Evolutionary conservation across 1,140 invertebrate species (phyloP), one percentile per base, ranked within the genome.

Genomic region (Drosophila nikananu): DNA sequence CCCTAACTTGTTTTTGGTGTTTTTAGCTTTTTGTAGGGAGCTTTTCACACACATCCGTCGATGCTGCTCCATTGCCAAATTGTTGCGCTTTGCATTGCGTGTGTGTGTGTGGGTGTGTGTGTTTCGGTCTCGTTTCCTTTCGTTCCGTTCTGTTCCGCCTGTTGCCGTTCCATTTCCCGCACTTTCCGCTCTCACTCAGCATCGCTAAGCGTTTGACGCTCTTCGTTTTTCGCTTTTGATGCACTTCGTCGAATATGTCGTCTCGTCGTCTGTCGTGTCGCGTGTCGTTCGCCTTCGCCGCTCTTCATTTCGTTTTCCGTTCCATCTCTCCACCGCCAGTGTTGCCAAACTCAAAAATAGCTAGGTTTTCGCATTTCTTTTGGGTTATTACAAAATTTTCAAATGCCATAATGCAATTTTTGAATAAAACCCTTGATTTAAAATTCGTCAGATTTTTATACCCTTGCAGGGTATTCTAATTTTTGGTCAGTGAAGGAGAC

Each of bases 141-240:
- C 63, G 32, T 44, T 19, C 48, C 39, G 39, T 80, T 80, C n/a
- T 61, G 68, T 74, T 66, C 70, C 52, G 70, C 60, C 71, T 75
- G 71, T 78, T 86, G 73, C 72, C 72, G 73, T 81, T 86, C 77
- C 78, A 48, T 81, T 84, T 71, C 64, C 42, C 37, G 62, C 57
- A 44, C 78, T 84, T 71, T 65, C 46, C 37, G 66, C 64, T 57
- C 61, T 65, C 42, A 41, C 41, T 62, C 71, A 74, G 49, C 66
- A 48, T 66, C 52, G 27, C 72, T n/a, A 55, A 55, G 21, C 41
- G 13, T 30, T 60, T 46, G 25, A 23, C 41, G 35, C 51, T 57
- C 59, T 81, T 74, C 61, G 58, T 49, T 58, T 51, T 30, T 51
- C 5, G 49, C 17, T 73, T 51, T 27, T 17, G 67, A 61, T 73